phyloP scores from a whole-genome alignment of 2,113 vertebrate genomes.

The Cheirogaleus medius region DNA sequence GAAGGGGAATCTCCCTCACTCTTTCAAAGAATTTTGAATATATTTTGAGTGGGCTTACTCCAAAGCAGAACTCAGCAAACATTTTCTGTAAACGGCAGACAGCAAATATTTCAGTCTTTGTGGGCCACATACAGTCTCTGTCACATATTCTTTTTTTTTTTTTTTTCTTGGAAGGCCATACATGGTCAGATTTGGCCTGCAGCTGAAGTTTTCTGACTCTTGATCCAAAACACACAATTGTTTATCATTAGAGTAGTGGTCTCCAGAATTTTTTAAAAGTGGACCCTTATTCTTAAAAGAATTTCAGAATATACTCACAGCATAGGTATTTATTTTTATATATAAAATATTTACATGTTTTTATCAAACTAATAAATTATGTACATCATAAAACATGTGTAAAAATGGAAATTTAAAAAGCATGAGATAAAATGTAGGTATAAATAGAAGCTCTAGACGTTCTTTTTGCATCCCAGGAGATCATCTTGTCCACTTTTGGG shows the following conservation, averaged over 20 bases:
- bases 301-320: background rate
- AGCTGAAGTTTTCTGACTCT: background rate
- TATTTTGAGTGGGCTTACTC: background rate
- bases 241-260: background rate
- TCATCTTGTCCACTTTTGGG: background rate
- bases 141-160: background rate
- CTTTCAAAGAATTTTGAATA: background rate
- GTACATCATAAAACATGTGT: background rate
- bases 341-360: background rate
- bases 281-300: background rate
- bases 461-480: background rate
- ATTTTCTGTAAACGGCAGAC: background rate
- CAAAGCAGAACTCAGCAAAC: background rate
- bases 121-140: background rate
- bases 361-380: background rate
- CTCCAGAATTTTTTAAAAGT: background rate
- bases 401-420: background rate
- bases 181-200: background rate
- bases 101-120: background rate
- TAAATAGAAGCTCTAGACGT: background rate
- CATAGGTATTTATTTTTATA: background rate
- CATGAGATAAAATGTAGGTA: background rate
- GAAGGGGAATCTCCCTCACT: background rate
- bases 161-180: background rate
- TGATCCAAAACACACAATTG: background rate